Conservation (phyloP, 2,888 invertebrate species). For the Mactromeris polynyma region DNA sequence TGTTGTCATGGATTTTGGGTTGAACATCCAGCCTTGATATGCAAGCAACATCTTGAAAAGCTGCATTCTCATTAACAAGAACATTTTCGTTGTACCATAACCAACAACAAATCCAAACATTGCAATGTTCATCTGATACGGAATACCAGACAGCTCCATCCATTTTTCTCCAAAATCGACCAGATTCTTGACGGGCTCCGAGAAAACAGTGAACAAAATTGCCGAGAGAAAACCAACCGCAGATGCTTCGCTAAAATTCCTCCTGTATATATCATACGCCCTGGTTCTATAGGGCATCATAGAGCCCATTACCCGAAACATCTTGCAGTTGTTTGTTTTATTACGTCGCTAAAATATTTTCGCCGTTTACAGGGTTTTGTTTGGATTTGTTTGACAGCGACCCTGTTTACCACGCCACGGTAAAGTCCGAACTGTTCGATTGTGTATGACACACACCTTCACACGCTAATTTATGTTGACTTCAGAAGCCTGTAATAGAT, state of each 20-base stretch:
- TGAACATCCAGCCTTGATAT: conserved; percentile 76
- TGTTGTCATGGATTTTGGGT: conserved; percentile 74
- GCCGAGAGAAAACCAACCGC: conserved; percentile 76
- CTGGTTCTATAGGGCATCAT: conserved; percentile 74
- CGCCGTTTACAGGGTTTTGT: background rate
- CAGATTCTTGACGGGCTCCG: conserved; percentile 71
- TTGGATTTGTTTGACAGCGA: conserved; percentile 8
- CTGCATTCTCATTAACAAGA: conserved; percentile 71
- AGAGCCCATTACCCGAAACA: conserved; percentile 72
- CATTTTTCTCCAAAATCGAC: conserved; percentile 79
- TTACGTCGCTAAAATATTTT: background rate
- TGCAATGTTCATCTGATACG: conserved; percentile 77
- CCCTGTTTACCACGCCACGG: conserved; percentile 20
- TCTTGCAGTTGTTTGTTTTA: conserved; percentile 46
- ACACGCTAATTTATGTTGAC: background rate
- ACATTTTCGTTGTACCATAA: conserved; percentile 72
- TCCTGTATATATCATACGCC: conserved; percentile 68
- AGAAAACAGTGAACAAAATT: conserved; percentile 75
- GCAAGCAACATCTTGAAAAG: conserved; percentile 75
- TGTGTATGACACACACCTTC: conserved; percentile 40
- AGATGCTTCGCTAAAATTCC: conserved; percentile 76
- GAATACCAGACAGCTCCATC: conserved; percentile 75
- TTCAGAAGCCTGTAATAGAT: conserved; percentile 9
- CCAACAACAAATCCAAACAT: conserved; percentile 76
- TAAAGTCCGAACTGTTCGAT: conserved; percentile 24